Evolutionary conservation across 2,113 vertebrate genomes (phyloP).

Genomic region (Neogale vison): DNA sequence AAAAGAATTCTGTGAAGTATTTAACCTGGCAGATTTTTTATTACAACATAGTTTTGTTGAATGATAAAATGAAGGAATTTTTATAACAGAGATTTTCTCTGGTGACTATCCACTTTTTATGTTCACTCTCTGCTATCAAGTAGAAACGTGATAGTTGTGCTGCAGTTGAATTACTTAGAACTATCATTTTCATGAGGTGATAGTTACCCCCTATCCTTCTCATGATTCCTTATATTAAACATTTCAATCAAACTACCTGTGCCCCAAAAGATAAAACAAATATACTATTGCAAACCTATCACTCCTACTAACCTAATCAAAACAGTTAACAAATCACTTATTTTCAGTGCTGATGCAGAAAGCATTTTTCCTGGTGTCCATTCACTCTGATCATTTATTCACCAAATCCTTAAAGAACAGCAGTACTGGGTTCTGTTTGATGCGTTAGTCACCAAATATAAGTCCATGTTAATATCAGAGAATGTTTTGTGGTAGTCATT

Average conservation of each 20-base stretch:
- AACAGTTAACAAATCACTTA: background rate
- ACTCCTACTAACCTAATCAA: background rate
- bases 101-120: background rate
- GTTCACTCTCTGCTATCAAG: background rate
- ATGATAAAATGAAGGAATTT: background rate
- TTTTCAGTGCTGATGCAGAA: background rate
- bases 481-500: background rate
- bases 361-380: background rate
- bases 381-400: background rate
- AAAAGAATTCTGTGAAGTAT: background rate
- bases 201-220: background rate
- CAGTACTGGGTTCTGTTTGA: background rate
- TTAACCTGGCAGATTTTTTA: slow-evolving; percentile 42
- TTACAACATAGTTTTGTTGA: background rate
- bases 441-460: background rate
- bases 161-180: background rate
- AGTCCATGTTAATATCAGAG: background rate
- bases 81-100: background rate
- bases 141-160: background rate
- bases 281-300: background rate
- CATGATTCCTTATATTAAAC: background rate
- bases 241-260: background rate
- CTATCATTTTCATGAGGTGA: background rate
- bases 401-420: background rate
- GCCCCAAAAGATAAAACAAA: background rate